phyloP scores from a whole-genome alignment of 1,140 invertebrate species.

The Teleogryllus occipitalis region DNA sequence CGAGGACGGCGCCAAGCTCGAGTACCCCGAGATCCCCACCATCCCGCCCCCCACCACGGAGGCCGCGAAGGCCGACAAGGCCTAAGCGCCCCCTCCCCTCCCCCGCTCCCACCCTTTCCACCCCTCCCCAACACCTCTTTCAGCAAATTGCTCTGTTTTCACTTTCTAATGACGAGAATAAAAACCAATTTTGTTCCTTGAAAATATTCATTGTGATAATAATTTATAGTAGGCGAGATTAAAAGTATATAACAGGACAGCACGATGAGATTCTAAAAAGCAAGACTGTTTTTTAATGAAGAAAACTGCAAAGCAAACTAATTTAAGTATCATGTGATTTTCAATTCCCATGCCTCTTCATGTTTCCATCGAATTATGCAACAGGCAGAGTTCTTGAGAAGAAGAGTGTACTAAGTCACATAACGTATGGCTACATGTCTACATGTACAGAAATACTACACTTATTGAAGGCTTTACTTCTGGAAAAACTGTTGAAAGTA shows the following conservation, averaged over 20 bases:
- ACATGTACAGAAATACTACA: too few species aligned
- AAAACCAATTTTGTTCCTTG: background rate
- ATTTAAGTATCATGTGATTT: background rate
- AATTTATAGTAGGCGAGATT: background rate
- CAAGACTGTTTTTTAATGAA: too few species aligned
- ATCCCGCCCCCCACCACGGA: conserved; percentile 42
- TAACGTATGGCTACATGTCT: background rate
- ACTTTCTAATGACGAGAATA: background rate
- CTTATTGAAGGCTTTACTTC: too few species aligned
- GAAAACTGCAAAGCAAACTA: background rate
- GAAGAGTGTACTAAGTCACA: conserved; percentile 1
- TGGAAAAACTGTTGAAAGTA: too few species aligned
- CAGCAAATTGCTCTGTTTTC: too few species aligned
- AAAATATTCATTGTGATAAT: conserved; percentile 2
- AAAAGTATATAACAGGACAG: background rate
- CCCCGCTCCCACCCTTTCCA: too few species aligned
- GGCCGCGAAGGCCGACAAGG: conserved; percentile 28
- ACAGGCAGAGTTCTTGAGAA: background rate
- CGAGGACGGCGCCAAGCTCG: conserved; percentile 70
- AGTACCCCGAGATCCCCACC: conserved; percentile 73
- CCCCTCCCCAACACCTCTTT: too few species aligned
- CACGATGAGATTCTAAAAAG: background rate
- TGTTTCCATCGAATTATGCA: background rate
- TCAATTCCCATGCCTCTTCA: background rate
- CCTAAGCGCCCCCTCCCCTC: background rate